These are phyloP conservation scores for Pheosia gnoma DNA, from an alignment of 2,888 invertebrate species.

Conservation along the genomic window DNA sequence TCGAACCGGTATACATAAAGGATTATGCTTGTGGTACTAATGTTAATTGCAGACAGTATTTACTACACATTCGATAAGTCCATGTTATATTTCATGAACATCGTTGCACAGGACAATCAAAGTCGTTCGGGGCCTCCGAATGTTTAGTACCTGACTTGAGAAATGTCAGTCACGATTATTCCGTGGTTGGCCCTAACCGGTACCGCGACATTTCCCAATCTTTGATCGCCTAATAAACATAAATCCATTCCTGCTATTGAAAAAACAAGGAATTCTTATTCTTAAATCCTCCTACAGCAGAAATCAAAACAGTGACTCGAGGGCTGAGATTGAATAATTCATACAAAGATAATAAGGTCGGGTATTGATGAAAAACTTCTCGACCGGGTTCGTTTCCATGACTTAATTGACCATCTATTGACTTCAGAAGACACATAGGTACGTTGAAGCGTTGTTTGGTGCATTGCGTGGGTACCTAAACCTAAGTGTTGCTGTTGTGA, in stretches of 20 bases:
- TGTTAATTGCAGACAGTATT: constrained; percentile 9
- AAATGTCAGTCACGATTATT: constrained; percentile 70
- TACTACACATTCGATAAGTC: constrained; percentile 16
- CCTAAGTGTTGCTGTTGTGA: constrained; percentile 61
- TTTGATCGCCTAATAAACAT: constrained; percentile 51
- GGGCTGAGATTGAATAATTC: constrained; percentile 60
- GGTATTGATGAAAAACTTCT: constrained; percentile 51
- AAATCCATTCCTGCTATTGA: constrained; percentile 33
- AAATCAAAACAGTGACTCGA: constrained; percentile 19
- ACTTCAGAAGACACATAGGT: constrained; percentile 43
- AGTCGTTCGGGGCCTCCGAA: constrained; percentile 52
- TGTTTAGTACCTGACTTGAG: constrained; percentile 50
- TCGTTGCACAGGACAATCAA: constrained; percentile 35
- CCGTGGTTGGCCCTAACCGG: constrained; percentile 65
- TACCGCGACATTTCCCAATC: constrained; percentile 56
- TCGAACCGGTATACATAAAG: too few relatives aligned
- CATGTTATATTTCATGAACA: constrained; percentile 23
- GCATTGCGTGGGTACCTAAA: constrained; percentile 42
- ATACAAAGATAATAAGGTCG: constrained; percentile 56
- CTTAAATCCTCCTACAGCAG: constrained; percentile 13
- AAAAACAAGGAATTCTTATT: constrained; percentile 9
- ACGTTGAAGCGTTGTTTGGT: constrained; percentile 49
- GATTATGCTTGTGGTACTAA: not conserved
- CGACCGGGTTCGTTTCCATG: constrained; percentile 50
- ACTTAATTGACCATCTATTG: constrained; percentile 28